Conservation (phyloP, 2,888 invertebrate species). For the Meteorus colon region DNA sequence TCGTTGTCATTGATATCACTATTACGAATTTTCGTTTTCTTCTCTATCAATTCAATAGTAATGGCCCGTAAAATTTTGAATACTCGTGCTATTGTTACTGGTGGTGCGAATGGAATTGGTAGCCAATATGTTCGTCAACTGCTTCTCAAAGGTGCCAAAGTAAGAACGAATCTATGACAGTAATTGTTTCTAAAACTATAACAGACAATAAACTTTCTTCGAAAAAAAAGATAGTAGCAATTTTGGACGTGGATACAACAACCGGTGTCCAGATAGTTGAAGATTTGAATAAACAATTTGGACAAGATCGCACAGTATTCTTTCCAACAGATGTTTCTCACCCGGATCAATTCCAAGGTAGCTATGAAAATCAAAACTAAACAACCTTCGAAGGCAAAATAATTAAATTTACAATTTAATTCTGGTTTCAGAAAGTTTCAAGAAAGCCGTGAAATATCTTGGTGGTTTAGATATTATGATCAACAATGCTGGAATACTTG, state of each 20-base stretch:
- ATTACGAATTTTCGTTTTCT: no score
- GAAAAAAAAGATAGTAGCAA: slow-evolving; percentile 54
- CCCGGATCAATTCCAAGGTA: slow-evolving; percentile 71
- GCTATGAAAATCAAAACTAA: no score
- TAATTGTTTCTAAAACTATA: background rate
- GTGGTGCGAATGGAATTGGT: slow-evolving; percentile 76
- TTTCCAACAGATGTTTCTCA: slow-evolving; percentile 75
- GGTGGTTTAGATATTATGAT: slow-evolving; percentile 76
- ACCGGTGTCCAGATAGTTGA: slow-evolving; percentile 57
- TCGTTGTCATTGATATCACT: no score
- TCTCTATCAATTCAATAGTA: slow-evolving; percentile 44
- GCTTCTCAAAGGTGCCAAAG: slow-evolving; percentile 71
- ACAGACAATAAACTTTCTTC: no score
- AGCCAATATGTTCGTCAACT: slow-evolving; percentile 73
- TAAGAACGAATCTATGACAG: slow-evolving; percentile 36
- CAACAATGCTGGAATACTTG: slow-evolving; percentile 67
- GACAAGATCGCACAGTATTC: slow-evolving; percentile 71
- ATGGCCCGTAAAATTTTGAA: slow-evolving; percentile 49
- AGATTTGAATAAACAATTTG: slow-evolving; percentile 62
- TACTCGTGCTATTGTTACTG: slow-evolving; percentile 71
- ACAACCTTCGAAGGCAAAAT: no score
- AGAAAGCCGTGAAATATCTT: slow-evolving; percentile 70
- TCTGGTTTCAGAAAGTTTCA: slow-evolving; percentile 68
- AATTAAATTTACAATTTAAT: no score
- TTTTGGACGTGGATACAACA: slow-evolving; percentile 60